These are phyloP conservation scores for Eupithecia tripunctaria DNA, from an alignment of 2,888 invertebrate genomes.

Conservation along the genomic window DNA sequence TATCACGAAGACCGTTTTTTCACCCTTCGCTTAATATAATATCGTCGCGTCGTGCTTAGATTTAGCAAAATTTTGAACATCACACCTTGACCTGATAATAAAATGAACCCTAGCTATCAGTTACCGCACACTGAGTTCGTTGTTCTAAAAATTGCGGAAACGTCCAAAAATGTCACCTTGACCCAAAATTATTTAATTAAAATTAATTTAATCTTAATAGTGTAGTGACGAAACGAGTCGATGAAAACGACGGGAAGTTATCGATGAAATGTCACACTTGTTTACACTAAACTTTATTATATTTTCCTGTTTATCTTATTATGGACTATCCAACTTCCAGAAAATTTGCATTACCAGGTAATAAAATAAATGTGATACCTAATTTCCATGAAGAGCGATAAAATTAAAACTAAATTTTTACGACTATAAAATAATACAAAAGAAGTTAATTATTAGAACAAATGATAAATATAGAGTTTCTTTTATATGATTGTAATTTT, in stretches of 20 bases:
- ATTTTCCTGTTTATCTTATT: background rate
- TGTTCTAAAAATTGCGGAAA: constrained; percentile 52
- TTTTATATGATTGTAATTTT: no score
- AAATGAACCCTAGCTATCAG: constrained; percentile 39
- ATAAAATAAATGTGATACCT: background rate
- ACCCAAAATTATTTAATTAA: constrained; percentile 31
- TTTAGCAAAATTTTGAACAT: background rate
- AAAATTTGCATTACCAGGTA: background rate
- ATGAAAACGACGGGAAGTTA: background rate
- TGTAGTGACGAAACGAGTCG: constrained; percentile 4
- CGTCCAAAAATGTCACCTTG: constrained; percentile 45
- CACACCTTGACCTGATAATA: constrained; percentile 7
- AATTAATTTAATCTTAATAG: constrained; percentile 13
- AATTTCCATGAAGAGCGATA: background rate
- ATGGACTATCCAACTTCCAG: background rate
- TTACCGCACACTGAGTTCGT: constrained; percentile 46
- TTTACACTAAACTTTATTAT: background rate
- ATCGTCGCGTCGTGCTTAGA: no score
- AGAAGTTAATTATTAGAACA: constrained; percentile 31
- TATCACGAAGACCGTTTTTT: no score
- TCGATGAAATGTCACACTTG: background rate
- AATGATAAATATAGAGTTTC: constrained; percentile 24
- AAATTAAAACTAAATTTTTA: constrained; percentile 39
- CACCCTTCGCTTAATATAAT: no score
- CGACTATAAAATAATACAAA: constrained; percentile 33